Base-by-base conservation (phyloP, 2,113 vertebrate species). In the Romanogobio albipinnatus region DNA sequence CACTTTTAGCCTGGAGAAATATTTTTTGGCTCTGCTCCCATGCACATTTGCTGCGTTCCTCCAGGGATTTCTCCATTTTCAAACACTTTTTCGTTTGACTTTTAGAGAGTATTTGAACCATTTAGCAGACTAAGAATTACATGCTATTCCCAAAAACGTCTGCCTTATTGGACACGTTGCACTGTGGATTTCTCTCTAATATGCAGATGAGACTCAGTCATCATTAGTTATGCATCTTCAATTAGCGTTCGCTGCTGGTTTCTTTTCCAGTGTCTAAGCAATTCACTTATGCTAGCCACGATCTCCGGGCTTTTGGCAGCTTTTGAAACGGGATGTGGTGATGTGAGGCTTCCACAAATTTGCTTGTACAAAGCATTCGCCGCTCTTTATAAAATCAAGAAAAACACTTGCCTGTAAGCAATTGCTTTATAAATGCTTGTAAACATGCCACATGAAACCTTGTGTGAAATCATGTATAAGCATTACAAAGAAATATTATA, bases 191-290 rank as follows among this genome's bases (percentile, higher is more conserved):
- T 85, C 62, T 81, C 70, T 58, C 19, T 87, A 53, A 87, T 64
- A 85, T 85, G 81, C 81, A 81, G 62, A 89, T 83, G 79, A 87
- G 74, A 39, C 79, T 85, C 83, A 74, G 79, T 49, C 24, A 77
- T 85, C 84, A 76, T 89, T 87, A 83, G 81, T 83, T 82, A 85
- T 83, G 79, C 75, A 56, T 84, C 58, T 82, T 66, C 84, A 86
- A 87, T 87, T 87, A 81, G 68, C 70, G 14, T n/a, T 76, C 29
- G 1, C 66, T 5, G n/a, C 64, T 68, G 47, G 17, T 84, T 80
- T 24, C 68, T 53, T 82, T 77, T 64, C 74, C 76, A 19, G 58
- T 68, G 61, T 77, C 84, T 87, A 53, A 77, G 61, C 71, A 3
- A 83, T 83, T 89, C 84, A 49, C 56, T 51, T 49, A 80, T 39